Evolutionary conservation across 2,113 vertebrate species (phyloP).

Genomic region (Saguinus imperator): DNA sequence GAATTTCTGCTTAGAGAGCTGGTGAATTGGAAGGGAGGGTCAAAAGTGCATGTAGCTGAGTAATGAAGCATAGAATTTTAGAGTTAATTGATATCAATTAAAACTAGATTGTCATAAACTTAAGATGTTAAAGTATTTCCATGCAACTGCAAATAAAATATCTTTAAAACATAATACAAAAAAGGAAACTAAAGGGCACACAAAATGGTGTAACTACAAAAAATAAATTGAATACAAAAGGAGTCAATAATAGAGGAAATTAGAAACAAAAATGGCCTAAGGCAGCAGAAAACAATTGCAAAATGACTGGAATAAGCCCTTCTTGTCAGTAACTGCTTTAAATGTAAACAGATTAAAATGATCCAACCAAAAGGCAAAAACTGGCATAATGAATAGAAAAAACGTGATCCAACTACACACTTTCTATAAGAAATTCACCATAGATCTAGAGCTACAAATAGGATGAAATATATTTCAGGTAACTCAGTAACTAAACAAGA

Average conservation of each 20-base stretch:
- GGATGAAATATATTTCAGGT: background rate
- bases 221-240: background rate
- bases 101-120: background rate
- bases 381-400: background rate
- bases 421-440: background rate
- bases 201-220: background rate
- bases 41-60: fast-evolving
- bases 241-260: background rate
- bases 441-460: background rate
- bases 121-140: background rate
- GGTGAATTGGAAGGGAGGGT: too few species aligned
- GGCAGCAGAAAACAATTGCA: background rate
- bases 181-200: background rate
- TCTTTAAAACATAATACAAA: background rate
- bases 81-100: background rate
- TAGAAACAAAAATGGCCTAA: background rate
- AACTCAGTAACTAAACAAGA: background rate
- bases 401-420: background rate
- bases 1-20: background rate
- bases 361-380: background rate
- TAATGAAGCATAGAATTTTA: background rate
- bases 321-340: background rate
- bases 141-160: background rate
- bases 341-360: background rate
- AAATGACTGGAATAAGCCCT: background rate